A percentile compares a stretch with the other conserved stretches of the same genome.
phyloP scores from a whole-genome alignment of 2,113 vertebrate genomes.

The Nothocercus julius region DNA sequence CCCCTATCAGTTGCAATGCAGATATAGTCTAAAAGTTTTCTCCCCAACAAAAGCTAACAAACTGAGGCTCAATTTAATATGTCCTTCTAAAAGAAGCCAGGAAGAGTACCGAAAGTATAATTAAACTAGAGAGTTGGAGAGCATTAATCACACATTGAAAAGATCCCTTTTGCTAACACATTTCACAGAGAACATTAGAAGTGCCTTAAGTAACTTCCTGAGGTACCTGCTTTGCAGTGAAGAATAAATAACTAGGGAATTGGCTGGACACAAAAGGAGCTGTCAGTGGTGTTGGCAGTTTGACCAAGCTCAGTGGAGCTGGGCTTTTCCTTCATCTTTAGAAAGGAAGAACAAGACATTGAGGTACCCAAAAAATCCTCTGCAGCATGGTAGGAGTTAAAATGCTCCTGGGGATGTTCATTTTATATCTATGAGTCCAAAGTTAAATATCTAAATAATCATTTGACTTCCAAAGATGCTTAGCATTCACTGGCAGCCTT shows the following conservation, averaged over 20 bases:
- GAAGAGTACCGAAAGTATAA: slow-evolving; percentile 41
- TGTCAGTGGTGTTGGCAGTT: neutral
- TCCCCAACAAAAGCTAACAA: neutral
- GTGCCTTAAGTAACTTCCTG: neutral
- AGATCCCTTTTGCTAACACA: slow-evolving; percentile 6
- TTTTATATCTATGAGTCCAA: neutral
- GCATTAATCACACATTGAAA: slow-evolving; percentile 49
- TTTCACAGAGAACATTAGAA: slow-evolving; percentile 8
- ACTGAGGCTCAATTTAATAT: neutral
- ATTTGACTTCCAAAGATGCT: slow-evolving; percentile 2
- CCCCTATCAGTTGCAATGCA: neutral
- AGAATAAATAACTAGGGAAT: slow-evolving; percentile 1
- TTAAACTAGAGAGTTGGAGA: slow-evolving; percentile 26
- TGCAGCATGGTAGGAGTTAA: neutral
- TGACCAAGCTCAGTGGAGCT: neutral
- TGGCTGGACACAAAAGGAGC: neutral
- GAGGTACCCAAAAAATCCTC: neutral
- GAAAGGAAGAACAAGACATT: neutral
- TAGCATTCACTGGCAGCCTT: neutral
- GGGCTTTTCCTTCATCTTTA: neutral
- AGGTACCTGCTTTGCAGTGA: neutral
- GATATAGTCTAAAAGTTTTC: neutral
- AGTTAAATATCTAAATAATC: neutral
- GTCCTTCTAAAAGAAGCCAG: neutral
- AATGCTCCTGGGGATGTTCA: neutral